Evolutionary conservation across 2,888 invertebrate species (phyloP).

Genomic region (Globia sparganii): DNA sequence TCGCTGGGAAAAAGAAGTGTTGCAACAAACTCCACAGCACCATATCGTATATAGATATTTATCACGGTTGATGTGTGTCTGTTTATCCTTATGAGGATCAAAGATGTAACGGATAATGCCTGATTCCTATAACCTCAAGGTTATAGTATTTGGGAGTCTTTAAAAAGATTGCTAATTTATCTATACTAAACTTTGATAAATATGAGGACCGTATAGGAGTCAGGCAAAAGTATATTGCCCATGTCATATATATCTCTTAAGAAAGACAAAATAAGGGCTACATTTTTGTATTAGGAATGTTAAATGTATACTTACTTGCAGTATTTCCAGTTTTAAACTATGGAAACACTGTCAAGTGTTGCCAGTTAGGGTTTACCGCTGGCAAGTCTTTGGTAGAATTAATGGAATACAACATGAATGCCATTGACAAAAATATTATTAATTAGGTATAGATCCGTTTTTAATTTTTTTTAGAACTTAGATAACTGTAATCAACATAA

Average conservation of each 20-base stretch:
- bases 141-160: slow-evolving; percentile 9
- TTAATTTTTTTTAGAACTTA: not conserved
- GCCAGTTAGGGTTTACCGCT: slow-evolving; percentile 66
- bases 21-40: not conserved
- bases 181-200: slow-evolving; percentile 1
- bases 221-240: slow-evolving; percentile 2
- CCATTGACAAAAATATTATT: slow-evolving; percentile 39
- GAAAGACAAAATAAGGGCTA: slow-evolving; percentile 11
- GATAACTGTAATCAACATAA: not conserved
- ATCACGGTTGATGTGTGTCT: not conserved
- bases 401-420: slow-evolving; percentile 28
- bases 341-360: slow-evolving; percentile 41
- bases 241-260: not conserved
- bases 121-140: not conserved
- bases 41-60: not conserved
- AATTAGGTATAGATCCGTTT: not conserved
- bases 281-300: slow-evolving; percentile 3
- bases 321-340: slow-evolving; percentile 19
- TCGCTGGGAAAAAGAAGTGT: not conserved
- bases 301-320: slow-evolving; percentile 33
- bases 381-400: slow-evolving; percentile 51
- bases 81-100: not conserved
- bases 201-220: not conserved
- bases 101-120: not conserved
- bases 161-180: not conserved